A percentile compares a stretch with the other conserved stretches of the same genome.
phyloP scores from a whole-genome alignment of 2,113 vertebrate genomes.

The Accipiter virgatus region DNA sequence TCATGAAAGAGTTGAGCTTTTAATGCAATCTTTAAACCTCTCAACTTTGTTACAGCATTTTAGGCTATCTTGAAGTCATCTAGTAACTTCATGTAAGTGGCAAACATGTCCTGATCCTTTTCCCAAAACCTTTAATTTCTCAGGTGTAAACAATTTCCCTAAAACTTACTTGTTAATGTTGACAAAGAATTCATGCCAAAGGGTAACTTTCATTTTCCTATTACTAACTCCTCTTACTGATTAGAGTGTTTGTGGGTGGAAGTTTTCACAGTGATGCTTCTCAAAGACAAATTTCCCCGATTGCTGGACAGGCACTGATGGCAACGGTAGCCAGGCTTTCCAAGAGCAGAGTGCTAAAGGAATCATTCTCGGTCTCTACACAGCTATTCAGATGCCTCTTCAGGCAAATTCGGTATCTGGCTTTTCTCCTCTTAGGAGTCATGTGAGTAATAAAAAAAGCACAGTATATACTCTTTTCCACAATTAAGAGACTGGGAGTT shows the following conservation, averaged over 20 bases:
- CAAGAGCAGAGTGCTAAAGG: not conserved
- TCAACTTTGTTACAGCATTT: not conserved
- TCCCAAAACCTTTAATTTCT: conserved; percentile 5
- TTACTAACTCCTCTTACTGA: not conserved
- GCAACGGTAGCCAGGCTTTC: not conserved
- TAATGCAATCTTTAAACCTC: not conserved
- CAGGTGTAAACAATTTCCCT: not conserved
- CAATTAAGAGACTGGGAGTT: not conserved
- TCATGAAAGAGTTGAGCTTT: not conserved
- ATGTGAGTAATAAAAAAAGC: not conserved
- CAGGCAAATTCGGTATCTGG: not conserved
- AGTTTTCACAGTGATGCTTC: not conserved
- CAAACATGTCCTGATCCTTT: not conserved
- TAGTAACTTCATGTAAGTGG: not conserved
- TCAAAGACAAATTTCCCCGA: not conserved
- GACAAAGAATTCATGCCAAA: not conserved
- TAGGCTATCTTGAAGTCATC: not conserved
- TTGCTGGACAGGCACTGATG: rapidly evolving
- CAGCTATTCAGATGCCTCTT: not conserved
- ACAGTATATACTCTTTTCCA: not conserved
- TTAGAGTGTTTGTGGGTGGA: not conserved
- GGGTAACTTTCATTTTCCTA: not conserved
- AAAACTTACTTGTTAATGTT: not conserved
- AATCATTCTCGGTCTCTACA: rapidly evolving
- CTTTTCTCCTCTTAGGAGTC: not conserved